These are phyloP conservation scores for Fratercula arctica DNA, from an alignment of 2,797 vertebrate genomes.

Conservation along the genomic window DNA sequence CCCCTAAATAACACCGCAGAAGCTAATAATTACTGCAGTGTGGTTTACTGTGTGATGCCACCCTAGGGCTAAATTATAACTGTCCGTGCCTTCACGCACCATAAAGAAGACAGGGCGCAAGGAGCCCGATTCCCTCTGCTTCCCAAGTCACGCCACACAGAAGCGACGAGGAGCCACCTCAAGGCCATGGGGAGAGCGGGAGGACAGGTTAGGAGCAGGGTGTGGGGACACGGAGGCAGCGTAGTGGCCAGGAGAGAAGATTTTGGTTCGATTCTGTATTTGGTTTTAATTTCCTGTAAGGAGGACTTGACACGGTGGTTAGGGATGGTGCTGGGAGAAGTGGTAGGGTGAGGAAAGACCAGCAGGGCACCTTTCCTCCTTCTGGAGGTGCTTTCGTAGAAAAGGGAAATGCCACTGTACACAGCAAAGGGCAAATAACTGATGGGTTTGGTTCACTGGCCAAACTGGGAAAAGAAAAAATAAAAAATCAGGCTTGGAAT, in stretches of 20 bases:
- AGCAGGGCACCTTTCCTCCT: background rate
- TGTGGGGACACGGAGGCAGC: background rate
- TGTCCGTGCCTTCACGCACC: background rate
- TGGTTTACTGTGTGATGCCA: conserved; percentile 49
- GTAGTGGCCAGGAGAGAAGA: background rate
- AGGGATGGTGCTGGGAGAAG: background rate
- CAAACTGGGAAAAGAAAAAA: background rate
- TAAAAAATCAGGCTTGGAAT: background rate
- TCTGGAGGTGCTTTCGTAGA: background rate
- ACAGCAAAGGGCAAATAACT: background rate
- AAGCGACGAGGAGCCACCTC: background rate
- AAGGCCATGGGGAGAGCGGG: background rate
- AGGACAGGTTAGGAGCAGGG: background rate
- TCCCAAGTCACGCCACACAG: background rate
- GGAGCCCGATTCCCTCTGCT: background rate
- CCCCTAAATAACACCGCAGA: conserved; percentile 65
- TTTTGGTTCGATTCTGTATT: background rate
- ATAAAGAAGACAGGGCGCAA: background rate
- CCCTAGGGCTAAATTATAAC: conserved; percentile 30
- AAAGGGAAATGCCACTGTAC: background rate
- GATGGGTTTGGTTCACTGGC: background rate
- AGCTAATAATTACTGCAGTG: conserved; percentile 54
- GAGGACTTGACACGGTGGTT: background rate
- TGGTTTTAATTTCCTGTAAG: background rate
- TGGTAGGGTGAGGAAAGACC: background rate